Percentiles rank a stretch among this genome's conserved stretches.
Conservation (phyloP, 2,888 invertebrate species). For the Drosophila anomalipes region DNA sequence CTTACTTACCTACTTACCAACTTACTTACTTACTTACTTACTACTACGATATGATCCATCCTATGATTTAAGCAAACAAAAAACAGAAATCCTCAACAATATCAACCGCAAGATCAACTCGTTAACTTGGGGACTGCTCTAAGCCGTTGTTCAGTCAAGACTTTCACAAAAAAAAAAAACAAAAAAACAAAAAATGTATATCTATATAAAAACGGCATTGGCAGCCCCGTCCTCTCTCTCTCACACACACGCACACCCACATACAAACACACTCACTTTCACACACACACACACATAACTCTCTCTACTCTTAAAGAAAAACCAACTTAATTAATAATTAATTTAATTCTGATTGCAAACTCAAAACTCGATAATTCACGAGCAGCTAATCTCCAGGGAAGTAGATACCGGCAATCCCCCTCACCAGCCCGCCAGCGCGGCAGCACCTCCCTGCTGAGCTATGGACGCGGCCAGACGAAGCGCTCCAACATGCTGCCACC, state of each 20-base stretch:
- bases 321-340: constrained; percentile 69
- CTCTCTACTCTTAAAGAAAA: constrained; percentile 25
- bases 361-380: constrained; percentile 63
- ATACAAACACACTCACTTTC: constrained; percentile 5
- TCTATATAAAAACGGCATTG: background rate
- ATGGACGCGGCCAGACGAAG: constrained; percentile 74
- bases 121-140: constrained; percentile 9
- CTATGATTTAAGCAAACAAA: constrained; percentile 10
- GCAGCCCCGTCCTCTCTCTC: constrained; percentile 13
- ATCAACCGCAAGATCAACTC: constrained; percentile 28
- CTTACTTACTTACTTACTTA: background rate
- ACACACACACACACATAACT: constrained; percentile 23
- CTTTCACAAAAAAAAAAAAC: background rate
- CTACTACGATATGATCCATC: constrained; percentile 3
- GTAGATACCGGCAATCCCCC: constrained; percentile 89
- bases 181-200: background rate
- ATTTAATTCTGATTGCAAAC: constrained; percentile 84
- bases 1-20: background rate
- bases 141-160: constrained; percentile 13
- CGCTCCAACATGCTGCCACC: constrained; percentile 81
- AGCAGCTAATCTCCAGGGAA: constrained; percentile 86
- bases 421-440: constrained; percentile 88
- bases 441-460: constrained; percentile 69
- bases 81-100: constrained; percentile 29
- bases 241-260: constrained; percentile 8